These are phyloP conservation scores for Yoshiicerus persimilis DNA, from an alignment of 1,140 invertebrate genomes.

Conservation along the genomic window DNA sequence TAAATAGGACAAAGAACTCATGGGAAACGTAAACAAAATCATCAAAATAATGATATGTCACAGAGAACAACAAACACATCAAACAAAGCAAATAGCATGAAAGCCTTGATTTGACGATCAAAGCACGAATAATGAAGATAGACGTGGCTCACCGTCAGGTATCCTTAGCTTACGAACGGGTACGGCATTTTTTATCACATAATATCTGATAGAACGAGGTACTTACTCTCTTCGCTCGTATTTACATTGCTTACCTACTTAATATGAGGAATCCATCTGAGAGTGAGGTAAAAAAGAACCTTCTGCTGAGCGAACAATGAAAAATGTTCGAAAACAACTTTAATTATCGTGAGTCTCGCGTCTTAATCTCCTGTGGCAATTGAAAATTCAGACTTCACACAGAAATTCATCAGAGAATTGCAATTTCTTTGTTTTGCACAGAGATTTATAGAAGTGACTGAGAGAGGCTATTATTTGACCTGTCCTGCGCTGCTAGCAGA, in stretches of 20 bases:
- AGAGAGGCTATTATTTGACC: background rate
- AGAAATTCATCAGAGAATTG: background rate
- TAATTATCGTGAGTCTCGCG: background rate
- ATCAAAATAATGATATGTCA: constrained; percentile 29
- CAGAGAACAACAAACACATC: constrained; percentile 25
- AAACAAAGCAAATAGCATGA: constrained; percentile 9
- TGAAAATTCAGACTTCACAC: background rate
- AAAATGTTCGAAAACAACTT: background rate
- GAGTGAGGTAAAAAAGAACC: background rate
- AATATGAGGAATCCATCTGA: background rate
- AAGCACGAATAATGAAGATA: background rate
- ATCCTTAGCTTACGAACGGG: background rate
- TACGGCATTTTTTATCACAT: background rate
- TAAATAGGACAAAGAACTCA: constrained; percentile 27
- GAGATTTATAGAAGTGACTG: background rate
- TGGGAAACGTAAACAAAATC: constrained; percentile 32
- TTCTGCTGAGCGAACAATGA: background rate
- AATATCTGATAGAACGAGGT: background rate
- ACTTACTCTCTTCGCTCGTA: background rate
- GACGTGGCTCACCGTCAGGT: background rate
- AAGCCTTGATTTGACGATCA: background rate
- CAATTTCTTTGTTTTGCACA: background rate
- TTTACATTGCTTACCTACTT: background rate
- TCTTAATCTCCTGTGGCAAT: background rate
- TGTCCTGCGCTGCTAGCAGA: background rate